A percentile compares a stretch with the other conserved stretches of the same genome.
Conservation (phyloP, 1,140 invertebrate species). For the Tribolium madens region DNA sequence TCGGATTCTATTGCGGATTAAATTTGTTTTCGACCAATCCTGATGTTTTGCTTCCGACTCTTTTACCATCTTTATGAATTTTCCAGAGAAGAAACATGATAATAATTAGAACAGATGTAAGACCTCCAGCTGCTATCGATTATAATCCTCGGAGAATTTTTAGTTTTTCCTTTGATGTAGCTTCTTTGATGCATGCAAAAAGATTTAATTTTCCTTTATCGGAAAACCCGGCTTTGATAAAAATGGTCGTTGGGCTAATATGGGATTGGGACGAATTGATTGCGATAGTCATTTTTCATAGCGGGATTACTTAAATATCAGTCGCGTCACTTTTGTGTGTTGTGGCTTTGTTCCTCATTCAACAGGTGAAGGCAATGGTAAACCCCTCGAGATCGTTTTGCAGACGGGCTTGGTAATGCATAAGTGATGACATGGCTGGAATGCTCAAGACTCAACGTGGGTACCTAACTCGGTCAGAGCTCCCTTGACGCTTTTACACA, state of each 20-base stretch:
- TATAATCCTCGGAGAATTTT: background rate
- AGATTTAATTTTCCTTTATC: conserved; percentile 52
- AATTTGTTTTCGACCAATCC: conserved; percentile 37
- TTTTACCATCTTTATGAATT: conserved; percentile 20
- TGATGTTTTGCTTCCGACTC: conserved; percentile 17
- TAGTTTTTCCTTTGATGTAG: conserved; percentile 45
- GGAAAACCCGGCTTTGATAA: conserved; percentile 49
- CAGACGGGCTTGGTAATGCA: conserved; percentile 53
- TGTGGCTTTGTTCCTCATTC: conserved; percentile 47
- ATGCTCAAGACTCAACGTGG: conserved; percentile 37
- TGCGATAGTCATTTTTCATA: conserved; percentile 41
- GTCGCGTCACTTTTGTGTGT: conserved; percentile 19
- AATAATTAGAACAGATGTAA: no score
- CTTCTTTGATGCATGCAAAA: conserved; percentile 46
- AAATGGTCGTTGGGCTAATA: conserved; percentile 48
- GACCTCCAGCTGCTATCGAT: no score
- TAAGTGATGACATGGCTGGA: conserved; percentile 52
- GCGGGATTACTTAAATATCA: conserved; percentile 35
- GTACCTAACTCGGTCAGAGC: conserved; percentile 13
- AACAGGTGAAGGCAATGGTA: conserved; percentile 53
- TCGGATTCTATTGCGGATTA: conserved; percentile 39
- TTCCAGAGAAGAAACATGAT: background rate
- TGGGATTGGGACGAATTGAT: conserved; percentile 41
- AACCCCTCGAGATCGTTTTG: conserved; percentile 50
- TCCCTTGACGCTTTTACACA: conserved; percentile 4